phyloP scores from a whole-genome alignment of 2,888 invertebrate genomes.

The Lasioglossum lativentre region DNA sequence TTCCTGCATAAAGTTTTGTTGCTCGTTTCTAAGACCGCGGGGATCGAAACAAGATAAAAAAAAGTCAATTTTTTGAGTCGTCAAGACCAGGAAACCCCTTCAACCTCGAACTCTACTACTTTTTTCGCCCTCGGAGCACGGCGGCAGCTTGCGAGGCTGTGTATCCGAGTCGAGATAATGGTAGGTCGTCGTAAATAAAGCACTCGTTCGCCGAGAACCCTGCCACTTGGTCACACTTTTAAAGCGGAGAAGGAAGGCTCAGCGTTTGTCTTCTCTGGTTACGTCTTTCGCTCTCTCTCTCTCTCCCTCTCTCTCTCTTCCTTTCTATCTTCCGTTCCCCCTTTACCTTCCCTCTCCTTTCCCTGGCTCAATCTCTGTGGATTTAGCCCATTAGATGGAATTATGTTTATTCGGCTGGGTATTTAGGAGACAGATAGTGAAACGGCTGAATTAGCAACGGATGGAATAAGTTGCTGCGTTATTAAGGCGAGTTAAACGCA shows the following conservation, averaged over 20 bases:
- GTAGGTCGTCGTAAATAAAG: slow-evolving; percentile 53
- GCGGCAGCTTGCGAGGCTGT: neutral
- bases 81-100: slow-evolving; percentile 5
- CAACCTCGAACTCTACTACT: neutral
- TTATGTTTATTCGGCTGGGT: slow-evolving; percentile 51
- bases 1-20: neutral
- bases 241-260: slow-evolving; percentile 37
- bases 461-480: slow-evolving; percentile 29
- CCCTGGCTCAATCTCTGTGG: slow-evolving; percentile 24
- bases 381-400: slow-evolving; percentile 53
- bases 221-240: slow-evolving; percentile 50
- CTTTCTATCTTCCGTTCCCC: neutral
- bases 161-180: slow-evolving; percentile 48
- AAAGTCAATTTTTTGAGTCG: neutral
- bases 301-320: neutral
- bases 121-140: neutral
- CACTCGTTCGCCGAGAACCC: slow-evolving; percentile 36
- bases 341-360: too few species aligned
- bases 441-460: slow-evolving; percentile 28
- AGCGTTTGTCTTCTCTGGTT: slow-evolving; percentile 58
- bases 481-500: slow-evolving; percentile 33
- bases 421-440: slow-evolving; percentile 41
- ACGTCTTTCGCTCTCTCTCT: slow-evolving; percentile 17
- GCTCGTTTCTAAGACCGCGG: neutral
- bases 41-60: neutral